phyloP scores from a whole-genome alignment of 2,113 vertebrate genomes.

The Suricata suricatta region DNA sequence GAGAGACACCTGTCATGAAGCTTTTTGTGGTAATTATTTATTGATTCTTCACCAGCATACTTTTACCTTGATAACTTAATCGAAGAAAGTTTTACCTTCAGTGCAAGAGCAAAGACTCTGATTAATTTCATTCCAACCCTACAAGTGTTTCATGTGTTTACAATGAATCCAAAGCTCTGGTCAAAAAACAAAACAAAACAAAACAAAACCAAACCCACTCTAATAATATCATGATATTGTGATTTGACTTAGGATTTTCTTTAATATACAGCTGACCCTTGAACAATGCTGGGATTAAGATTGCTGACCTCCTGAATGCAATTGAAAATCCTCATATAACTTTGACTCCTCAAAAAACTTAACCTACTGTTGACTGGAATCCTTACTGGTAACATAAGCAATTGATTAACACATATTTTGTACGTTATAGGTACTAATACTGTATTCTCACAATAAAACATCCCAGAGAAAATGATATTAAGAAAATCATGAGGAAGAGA shows the following conservation, averaged over 20 bases:
- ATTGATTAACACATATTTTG: background rate
- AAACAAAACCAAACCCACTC: background rate
- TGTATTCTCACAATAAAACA: background rate
- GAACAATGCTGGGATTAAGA: background rate
- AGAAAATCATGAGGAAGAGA: background rate
- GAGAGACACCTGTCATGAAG: background rate
- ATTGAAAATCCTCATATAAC: background rate
- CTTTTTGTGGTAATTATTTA: slow-evolving; percentile 62
- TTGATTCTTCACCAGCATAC: slow-evolving; percentile 46
- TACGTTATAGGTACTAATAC: background rate
- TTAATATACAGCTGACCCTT: background rate
- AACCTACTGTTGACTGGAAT: background rate
- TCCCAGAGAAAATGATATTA: background rate
- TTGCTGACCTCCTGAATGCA: background rate
- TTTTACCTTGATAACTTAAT: slow-evolving; percentile 56
- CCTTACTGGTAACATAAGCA: background rate
- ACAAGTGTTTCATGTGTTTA: slow-evolving; percentile 35
- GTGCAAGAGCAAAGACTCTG: slow-evolving; percentile 45
- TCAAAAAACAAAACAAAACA: slow-evolving; percentile 33
- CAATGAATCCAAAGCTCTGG: slow-evolving; percentile 9
- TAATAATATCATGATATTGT: slow-evolving; percentile 8
- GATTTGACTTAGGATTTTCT: background rate
- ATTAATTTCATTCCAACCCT: slow-evolving; percentile 57
- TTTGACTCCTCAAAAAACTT: background rate
- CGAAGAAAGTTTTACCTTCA: slow-evolving; percentile 60